Evolutionary conservation across 1,140 invertebrate species (phyloP).

Genomic region (Camponotus vicinus): DNA sequence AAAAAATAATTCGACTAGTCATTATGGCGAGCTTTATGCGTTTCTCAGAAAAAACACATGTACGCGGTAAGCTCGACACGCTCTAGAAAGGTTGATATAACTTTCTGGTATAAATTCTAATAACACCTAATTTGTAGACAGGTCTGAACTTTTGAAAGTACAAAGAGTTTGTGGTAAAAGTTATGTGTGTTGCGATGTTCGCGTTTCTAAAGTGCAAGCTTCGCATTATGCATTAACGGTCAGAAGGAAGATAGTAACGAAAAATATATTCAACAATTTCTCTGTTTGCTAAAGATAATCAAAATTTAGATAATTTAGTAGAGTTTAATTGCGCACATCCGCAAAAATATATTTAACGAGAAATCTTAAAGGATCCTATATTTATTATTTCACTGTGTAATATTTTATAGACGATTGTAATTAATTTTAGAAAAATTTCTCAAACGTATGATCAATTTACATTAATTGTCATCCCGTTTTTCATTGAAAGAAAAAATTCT

Average conservation of each 20-base stretch:
- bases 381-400: not conserved
- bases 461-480: not conserved
- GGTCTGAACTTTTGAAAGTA: conserved; percentile 69
- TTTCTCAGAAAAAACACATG: conserved; percentile 7
- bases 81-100: conserved; percentile 74
- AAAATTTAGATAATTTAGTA: not conserved
- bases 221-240: not conserved
- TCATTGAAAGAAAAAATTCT: not conserved
- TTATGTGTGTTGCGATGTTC: conserved; percentile 14
- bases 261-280: not conserved
- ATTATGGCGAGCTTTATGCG: conserved; percentile 9
- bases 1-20: not conserved
- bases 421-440: not conserved
- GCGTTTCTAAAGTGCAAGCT: conserved; percentile 20
- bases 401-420: not conserved
- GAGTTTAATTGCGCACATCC: too few species aligned
- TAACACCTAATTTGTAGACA: conserved; percentile 81
- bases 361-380: not conserved
- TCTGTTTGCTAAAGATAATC: not conserved
- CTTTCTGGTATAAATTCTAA: conserved; percentile 81
- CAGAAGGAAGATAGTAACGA: not conserved
- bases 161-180: conserved; percentile 51
- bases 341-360: not conserved
- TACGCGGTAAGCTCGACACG: not conserved
- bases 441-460: not conserved